Conservation (phyloP, 2,888 invertebrate species). For the Amphipyra berbera region DNA sequence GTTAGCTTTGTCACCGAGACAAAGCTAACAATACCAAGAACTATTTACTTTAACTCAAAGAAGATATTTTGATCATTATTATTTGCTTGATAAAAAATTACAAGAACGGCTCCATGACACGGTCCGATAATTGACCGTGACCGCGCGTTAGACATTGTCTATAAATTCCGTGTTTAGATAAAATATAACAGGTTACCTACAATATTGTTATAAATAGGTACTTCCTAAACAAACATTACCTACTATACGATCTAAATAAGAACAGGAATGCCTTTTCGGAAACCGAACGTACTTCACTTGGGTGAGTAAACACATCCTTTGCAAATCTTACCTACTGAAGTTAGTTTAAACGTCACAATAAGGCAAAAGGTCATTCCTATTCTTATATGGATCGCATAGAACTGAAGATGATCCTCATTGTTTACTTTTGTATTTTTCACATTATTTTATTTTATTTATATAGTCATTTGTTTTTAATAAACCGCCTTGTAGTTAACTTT, state of each 20-base stretch:
- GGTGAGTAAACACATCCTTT: too few species aligned
- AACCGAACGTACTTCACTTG: too few species aligned
- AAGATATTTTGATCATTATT: conserved; percentile 54
- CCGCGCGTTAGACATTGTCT: conserved; percentile 63
- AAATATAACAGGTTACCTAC: conserved; percentile 52
- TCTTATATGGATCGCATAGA: too few species aligned
- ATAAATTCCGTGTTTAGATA: conserved; percentile 66
- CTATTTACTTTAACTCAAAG: conserved; percentile 25
- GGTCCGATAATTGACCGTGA: conserved; percentile 71
- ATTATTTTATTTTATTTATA: too few species aligned
- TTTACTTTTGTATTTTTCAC: too few species aligned
- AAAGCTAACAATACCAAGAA: conserved; percentile 16
- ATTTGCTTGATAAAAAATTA: conserved; percentile 62
- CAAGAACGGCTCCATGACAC: conserved; percentile 65
- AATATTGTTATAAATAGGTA: conserved; percentile 15
- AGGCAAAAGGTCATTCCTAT: too few species aligned
- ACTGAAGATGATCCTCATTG: too few species aligned
- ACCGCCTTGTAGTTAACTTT: too few species aligned
- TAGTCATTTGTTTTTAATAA: too few species aligned
- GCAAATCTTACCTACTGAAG: too few species aligned
- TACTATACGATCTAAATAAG: background rate
- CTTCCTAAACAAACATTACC: conserved; percentile 39
- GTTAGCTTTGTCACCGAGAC: background rate
- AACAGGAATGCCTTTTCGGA: too few species aligned
- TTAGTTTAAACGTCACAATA: too few species aligned